A percentile compares a stretch with the other conserved stretches of the same genome.
phyloP scores from a whole-genome alignment of 2,888 invertebrate species.

The Sesamia inferens region DNA sequence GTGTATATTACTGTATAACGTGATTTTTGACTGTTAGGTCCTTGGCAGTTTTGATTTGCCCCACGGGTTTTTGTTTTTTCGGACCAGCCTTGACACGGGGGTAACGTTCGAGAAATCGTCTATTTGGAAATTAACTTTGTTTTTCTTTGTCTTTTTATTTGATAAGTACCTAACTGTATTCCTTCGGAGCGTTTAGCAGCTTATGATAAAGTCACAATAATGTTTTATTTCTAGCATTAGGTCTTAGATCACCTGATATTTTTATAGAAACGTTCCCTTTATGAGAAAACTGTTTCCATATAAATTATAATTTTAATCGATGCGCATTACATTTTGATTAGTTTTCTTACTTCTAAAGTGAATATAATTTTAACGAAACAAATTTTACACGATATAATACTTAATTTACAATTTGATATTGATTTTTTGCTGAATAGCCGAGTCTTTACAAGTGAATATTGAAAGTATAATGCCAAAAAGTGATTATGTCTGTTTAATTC shows the following conservation, averaged over 20 bases:
- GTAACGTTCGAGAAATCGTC: conserved; percentile 37
- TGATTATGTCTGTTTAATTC: neutral
- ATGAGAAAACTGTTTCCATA: neutral
- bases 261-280: neutral
- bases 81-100: neutral
- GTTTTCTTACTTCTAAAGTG: neutral
- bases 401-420: conserved; percentile 23
- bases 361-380: conserved; percentile 14
- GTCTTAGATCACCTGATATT: neutral
- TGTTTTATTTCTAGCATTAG: neutral
- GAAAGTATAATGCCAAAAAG: neutral
- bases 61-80: conserved; percentile 41
- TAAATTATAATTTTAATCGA: neutral
- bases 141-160: conserved; percentile 44
- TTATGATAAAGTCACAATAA: neutral
- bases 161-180: conserved; percentile 22
- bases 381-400: conserved; percentile 1
- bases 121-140: conserved; percentile 46
- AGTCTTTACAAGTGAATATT: conserved; percentile 13
- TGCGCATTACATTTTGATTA: neutral
- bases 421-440: conserved; percentile 12
- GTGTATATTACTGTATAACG: conserved; percentile 81
- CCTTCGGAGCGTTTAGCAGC: conserved; percentile 14
- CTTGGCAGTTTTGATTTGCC: conserved; percentile 62
- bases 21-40: conserved; percentile 76